Percentiles rank a stretch among this genome's conserved stretches.
phyloP scores from a whole-genome alignment of 2,113 vertebrate genomes.

The Crotalus viridis region DNA sequence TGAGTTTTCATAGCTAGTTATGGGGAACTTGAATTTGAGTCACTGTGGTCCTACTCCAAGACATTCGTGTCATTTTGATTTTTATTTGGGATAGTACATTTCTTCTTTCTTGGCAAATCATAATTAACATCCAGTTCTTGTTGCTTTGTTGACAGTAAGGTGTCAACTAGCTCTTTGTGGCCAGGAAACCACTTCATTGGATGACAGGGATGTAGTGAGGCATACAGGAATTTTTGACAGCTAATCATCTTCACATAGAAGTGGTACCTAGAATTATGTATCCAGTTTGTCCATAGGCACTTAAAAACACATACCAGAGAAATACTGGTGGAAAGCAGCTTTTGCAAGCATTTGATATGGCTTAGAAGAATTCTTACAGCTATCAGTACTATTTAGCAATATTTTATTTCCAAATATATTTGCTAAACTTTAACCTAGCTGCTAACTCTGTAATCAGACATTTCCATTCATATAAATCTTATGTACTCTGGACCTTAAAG shows the following conservation, averaged over 20 bases:
- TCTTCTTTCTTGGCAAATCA: background rate
- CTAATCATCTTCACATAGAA: background rate
- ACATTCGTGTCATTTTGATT: background rate
- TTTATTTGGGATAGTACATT: background rate
- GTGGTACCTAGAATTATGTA: background rate
- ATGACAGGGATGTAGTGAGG: background rate
- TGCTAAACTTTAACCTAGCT: slow-evolving; percentile 63
- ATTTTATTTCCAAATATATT: slow-evolving; percentile 60
- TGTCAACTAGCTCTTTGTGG: background rate
- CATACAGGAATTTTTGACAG: background rate
- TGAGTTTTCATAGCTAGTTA: background rate
- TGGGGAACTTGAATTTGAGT: background rate
- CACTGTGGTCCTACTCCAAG: background rate
- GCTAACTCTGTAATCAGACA: slow-evolving; percentile 60
- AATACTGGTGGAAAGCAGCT: background rate
- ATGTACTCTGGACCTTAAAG: slow-evolving; percentile 64
- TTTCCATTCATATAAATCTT: slow-evolving; percentile 59
- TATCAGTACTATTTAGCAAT: slow-evolving; percentile 58
- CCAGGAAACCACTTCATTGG: background rate
- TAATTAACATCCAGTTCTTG: background rate
- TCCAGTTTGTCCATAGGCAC: background rate
- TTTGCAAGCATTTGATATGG: background rate
- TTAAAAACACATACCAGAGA: background rate
- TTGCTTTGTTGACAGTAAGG: background rate
- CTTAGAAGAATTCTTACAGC: slow-evolving; percentile 43